Evolutionary conservation across 2,888 invertebrate genomes (phyloP).

Genomic region (Himalopsyche tibetana): DNA sequence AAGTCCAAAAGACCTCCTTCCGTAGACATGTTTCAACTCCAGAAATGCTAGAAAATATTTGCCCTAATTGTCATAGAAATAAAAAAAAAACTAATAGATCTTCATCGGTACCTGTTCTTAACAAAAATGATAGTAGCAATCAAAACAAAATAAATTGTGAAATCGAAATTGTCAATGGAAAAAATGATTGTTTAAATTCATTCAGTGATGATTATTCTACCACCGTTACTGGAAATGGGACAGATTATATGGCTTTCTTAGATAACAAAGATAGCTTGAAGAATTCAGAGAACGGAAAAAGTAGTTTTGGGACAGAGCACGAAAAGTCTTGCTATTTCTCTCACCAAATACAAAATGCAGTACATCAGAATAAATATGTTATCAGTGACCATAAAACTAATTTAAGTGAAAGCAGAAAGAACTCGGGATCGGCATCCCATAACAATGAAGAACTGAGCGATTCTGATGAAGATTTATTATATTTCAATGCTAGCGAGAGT

Average conservation of each 20-base stretch:
- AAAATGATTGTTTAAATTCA: too few species aligned
- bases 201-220: too few species aligned
- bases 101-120: not conserved
- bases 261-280: not conserved
- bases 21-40: constrained; percentile 67
- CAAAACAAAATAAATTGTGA: not conserved
- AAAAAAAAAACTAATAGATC: constrained; percentile 39
- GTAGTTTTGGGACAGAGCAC: not conserved
- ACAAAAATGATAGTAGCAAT: not conserved
- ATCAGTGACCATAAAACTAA: too few species aligned
- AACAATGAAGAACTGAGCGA: constrained; percentile 46
- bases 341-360: not conserved
- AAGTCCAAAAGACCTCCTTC: constrained; percentile 61
- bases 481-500: constrained; percentile 47
- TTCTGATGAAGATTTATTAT: constrained; percentile 58
- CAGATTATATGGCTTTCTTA: not conserved
- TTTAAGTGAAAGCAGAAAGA: not conserved
- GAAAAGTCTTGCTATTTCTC: not conserved
- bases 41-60: constrained; percentile 27
- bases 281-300: not conserved
- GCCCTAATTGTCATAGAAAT: constrained; percentile 49
- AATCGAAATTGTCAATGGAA: not conserved
- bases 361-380: not conserved
- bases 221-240: not conserved
- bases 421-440: not conserved